Conservation (phyloP, 2,113 vertebrate genomes). For the Sprattus sprattus region DNA sequence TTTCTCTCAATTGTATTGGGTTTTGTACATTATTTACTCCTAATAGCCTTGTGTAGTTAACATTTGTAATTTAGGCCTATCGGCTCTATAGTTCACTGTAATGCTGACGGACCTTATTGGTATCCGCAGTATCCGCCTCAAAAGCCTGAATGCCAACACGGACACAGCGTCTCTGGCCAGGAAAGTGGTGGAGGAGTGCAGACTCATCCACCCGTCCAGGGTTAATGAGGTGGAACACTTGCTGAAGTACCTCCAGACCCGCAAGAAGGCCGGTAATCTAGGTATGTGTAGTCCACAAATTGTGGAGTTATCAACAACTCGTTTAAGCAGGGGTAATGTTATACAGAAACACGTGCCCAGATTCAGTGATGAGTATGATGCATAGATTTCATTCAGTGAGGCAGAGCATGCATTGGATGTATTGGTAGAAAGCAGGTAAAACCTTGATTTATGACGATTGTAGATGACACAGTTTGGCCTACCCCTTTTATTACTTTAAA, state of each 20-base stretch:
- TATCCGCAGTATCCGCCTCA: slow-evolving; percentile 85
- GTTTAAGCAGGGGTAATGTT: neutral
- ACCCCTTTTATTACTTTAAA: neutral
- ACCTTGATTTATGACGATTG: neutral
- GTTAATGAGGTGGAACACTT: slow-evolving; percentile 91
- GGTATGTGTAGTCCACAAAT: neutral
- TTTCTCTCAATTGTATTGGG: neutral
- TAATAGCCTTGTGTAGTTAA: too few relatives aligned
- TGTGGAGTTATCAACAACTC: neutral
- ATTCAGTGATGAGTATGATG: neutral
- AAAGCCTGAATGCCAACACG: slow-evolving; percentile 90
- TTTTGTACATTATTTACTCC: neutral
- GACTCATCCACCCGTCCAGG: slow-evolving; percentile 87
- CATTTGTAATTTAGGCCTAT: too few relatives aligned
- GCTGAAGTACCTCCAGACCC: slow-evolving; percentile 91
- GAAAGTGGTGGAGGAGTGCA: slow-evolving; percentile 96
- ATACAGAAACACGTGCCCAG: neutral
- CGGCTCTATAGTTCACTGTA: too few relatives aligned
- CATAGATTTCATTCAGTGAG: neutral
- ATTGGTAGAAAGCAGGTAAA: neutral
- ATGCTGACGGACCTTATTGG: neutral
- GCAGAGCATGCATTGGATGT: neutral
- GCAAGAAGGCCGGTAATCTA: slow-evolving; percentile 73
- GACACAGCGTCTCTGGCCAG: slow-evolving; percentile 87
- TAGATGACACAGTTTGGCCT: neutral